phyloP scores from a whole-genome alignment of 2,113 vertebrate genomes.

The Oreotrochilus melanogaster region DNA sequence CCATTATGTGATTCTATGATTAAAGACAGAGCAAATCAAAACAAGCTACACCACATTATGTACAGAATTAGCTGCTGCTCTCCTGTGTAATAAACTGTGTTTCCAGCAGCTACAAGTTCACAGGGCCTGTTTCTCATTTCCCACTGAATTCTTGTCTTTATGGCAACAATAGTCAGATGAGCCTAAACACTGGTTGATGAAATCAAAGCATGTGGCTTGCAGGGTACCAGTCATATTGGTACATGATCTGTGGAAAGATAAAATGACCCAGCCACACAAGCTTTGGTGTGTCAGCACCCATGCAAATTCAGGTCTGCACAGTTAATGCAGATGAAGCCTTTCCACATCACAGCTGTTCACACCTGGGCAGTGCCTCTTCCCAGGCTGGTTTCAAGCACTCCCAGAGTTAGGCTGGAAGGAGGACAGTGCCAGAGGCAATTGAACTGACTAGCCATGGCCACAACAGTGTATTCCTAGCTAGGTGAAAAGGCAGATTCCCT shows the following conservation, averaged over 20 bases:
- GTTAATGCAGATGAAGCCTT: background rate
- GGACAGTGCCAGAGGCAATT: background rate
- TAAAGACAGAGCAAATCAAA: background rate
- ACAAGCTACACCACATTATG: background rate
- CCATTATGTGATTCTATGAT: no score
- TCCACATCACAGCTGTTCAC: background rate
- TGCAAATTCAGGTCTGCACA: background rate
- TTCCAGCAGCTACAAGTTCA: background rate
- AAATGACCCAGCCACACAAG: background rate
- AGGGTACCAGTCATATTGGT: background rate
- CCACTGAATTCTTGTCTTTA: background rate
- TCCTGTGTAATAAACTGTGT: background rate
- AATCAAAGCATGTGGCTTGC: background rate
- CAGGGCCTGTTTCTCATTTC: background rate
- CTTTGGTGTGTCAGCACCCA: background rate
- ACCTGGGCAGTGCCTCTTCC: background rate
- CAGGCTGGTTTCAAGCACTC: background rate
- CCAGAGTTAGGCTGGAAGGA: background rate
- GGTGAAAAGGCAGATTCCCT: background rate
- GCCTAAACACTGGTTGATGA: background rate
- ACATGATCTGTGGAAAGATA: background rate
- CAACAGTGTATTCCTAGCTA: background rate
- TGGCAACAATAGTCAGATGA: background rate
- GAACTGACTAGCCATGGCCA: background rate
- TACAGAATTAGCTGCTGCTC: background rate